phyloP scores from a whole-genome alignment of 1,140 invertebrate genomes.

The Planococcus citri region DNA sequence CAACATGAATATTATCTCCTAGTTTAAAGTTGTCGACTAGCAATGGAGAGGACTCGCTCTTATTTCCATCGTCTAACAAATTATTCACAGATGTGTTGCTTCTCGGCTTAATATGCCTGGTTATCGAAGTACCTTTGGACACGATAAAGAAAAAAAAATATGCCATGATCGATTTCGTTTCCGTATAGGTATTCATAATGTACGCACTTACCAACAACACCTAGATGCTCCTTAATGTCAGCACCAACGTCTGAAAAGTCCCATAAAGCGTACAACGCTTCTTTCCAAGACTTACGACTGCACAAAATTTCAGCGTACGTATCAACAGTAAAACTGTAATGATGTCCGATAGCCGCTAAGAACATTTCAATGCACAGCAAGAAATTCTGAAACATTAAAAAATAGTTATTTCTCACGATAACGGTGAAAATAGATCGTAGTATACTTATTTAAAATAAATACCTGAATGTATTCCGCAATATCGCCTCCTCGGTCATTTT shows the following conservation, averaged over 20 bases:
- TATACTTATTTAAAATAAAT: no score
- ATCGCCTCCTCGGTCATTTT: constrained; percentile 41
- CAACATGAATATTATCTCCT: no score
- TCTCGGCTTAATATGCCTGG: background rate
- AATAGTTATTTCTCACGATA: constrained; percentile 41
- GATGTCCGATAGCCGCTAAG: constrained; percentile 85
- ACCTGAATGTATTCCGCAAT: background rate
- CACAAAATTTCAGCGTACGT: constrained; percentile 49
- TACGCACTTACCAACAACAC: constrained; percentile 56
- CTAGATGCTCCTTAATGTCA: constrained; percentile 83
- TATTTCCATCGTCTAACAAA: no score
- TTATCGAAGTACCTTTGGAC: background rate
- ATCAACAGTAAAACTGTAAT: constrained; percentile 74
- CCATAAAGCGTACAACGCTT: constrained; percentile 68
- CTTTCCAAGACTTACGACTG: constrained; percentile 30
- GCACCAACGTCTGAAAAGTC: constrained; percentile 85
- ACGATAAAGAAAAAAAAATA: background rate
- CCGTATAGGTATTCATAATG: no score
- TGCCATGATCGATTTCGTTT: no score
- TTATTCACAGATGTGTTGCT: background rate
- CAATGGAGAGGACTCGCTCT: background rate
- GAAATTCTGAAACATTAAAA: constrained; percentile 81
- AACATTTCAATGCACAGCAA: constrained; percentile 97
- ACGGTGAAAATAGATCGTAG: no score
- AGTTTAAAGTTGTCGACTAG: no score